A percentile compares a stretch with the other conserved stretches of the same genome.
These are phyloP conservation scores for Sitta carolinensis DNA, from an alignment of 2,797 vertebrate genomes.

Conservation along the genomic window DNA sequence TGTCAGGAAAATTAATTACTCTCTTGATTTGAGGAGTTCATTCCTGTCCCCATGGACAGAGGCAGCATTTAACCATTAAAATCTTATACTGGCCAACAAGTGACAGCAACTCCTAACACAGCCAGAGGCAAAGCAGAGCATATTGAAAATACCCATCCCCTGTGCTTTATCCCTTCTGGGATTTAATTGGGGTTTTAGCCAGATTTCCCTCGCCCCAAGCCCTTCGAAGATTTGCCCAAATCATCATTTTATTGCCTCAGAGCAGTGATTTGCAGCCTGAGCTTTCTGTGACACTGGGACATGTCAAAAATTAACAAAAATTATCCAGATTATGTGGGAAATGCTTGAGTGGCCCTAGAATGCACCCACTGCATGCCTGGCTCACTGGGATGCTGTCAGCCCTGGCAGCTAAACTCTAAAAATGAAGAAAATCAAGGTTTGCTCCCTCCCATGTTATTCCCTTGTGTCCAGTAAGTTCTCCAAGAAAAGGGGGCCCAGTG, in stretches of 20 bases:
- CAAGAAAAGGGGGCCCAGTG: background rate
- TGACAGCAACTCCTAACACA: conserved; percentile 25
- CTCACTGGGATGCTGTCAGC: background rate
- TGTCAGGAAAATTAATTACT: conserved; percentile 77
- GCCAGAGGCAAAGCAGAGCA: background rate
- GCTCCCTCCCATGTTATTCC: background rate
- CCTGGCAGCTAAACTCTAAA: background rate
- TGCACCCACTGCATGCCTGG: background rate
- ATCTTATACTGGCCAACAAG: background rate
- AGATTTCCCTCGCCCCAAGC: background rate
- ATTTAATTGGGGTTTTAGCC: background rate
- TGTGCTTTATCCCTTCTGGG: background rate
- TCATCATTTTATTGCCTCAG: background rate
- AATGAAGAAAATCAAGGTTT: background rate
- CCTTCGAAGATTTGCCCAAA: background rate
- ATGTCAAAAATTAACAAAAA: background rate
- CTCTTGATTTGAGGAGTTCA: conserved; percentile 66
- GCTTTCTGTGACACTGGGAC: background rate
- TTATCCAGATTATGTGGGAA: background rate
- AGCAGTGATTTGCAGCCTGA: background rate
- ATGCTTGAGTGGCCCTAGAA: background rate
- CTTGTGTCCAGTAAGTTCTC: background rate
- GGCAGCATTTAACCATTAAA: conserved; percentile 69
- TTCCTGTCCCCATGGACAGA: conserved; percentile 67
- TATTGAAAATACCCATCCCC: background rate